Percentiles rank a stretch among this genome's conserved stretches.
Evolutionary conservation across 2,888 invertebrate species (phyloP).

Genomic region (Leucophora obtusa): DNA sequence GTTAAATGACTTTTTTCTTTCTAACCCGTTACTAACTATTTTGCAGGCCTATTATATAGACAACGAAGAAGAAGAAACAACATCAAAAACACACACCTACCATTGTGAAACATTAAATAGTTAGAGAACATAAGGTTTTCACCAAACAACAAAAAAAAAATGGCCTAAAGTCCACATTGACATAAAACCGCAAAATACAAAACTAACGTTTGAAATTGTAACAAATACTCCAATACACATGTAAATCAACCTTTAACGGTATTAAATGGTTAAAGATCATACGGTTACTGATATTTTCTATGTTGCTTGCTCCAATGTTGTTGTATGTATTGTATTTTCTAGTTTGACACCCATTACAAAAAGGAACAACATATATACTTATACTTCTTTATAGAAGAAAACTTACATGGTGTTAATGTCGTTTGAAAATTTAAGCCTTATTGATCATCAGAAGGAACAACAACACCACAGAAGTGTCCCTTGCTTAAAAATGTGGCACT

Average conservation of each 20-base stretch:
- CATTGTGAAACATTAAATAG: not conserved
- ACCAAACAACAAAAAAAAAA: slow-evolving; percentile 25
- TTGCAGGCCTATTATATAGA: slow-evolving; percentile 55
- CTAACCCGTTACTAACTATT: slow-evolving; percentile 57
- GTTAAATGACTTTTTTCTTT: slow-evolving; percentile 60
- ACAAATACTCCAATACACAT: slow-evolving; percentile 36
- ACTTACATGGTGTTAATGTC: slow-evolving; percentile 55
- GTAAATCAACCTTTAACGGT: slow-evolving; percentile 63
- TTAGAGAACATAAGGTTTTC: slow-evolving; percentile 33
- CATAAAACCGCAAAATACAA: slow-evolving; percentile 37
- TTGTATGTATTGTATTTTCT: not conserved
- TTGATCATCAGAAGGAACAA: slow-evolving; percentile 30
- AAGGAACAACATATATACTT: slow-evolving; percentile 23
- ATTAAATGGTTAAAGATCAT: slow-evolving; percentile 61
- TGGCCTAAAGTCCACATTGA: slow-evolving; percentile 27
- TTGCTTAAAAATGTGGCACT: not conserved
- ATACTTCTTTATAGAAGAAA: slow-evolving; percentile 26
- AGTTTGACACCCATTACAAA: slow-evolving; percentile 54
- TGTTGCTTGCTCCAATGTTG: not conserved
- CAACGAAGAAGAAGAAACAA: slow-evolving; percentile 45
- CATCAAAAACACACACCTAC: slow-evolving; percentile 4
- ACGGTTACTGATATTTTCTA: slow-evolving; percentile 57
- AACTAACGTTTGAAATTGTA: slow-evolving; percentile 33
- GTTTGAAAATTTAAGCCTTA: slow-evolving; percentile 46
- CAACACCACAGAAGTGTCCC: not conserved